A percentile compares a stretch with the other conserved stretches of the same genome.
These are phyloP conservation scores for Paragorgia papillata DNA, from an alignment of 92 coral and sea anemone genomes.

Conservation along the genomic window DNA sequence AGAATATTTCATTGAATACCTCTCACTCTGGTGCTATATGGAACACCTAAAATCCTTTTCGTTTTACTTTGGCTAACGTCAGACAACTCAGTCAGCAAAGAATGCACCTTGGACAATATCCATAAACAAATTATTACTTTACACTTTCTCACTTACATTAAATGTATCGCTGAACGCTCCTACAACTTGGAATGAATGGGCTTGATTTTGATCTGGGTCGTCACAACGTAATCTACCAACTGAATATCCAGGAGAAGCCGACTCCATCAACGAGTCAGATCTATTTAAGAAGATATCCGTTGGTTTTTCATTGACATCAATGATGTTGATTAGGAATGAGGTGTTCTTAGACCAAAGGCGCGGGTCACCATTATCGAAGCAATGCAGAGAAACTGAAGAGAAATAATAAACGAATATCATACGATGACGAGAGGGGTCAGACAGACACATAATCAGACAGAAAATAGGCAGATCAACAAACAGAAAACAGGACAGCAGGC, in stretches of 20 bases:
- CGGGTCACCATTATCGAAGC: slow-evolving; percentile 76
- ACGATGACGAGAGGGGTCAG: neutral
- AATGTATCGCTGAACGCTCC: slow-evolving; percentile 76
- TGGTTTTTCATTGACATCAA: slow-evolving; percentile 86
- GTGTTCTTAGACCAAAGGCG: slow-evolving; percentile 56
- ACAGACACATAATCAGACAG: too few relatives aligned
- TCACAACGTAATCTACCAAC: slow-evolving; percentile 70
- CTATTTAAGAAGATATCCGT: slow-evolving; percentile 63
- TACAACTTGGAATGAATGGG: slow-evolving; percentile 64
- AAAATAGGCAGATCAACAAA: too few relatives aligned
- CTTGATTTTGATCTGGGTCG: slow-evolving; percentile 75
- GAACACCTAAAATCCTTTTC: too few relatives aligned
- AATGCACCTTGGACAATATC: too few relatives aligned
- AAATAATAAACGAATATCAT: neutral
- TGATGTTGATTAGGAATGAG: slow-evolving; percentile 56
- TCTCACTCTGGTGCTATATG: too few relatives aligned
- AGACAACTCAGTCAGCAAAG: too few relatives aligned
- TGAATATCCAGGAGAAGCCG: slow-evolving; percentile 53
- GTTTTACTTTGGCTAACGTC: too few relatives aligned
- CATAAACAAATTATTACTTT: too few relatives aligned
- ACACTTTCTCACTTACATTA: slow-evolving; percentile 56
- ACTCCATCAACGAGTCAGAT: slow-evolving; percentile 55
- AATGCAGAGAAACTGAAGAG: slow-evolving; percentile 52
- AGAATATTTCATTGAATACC: too few relatives aligned
- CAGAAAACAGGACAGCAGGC: too few relatives aligned